Conservation (phyloP, 2,888 invertebrate species). For the Altica lythri region DNA sequence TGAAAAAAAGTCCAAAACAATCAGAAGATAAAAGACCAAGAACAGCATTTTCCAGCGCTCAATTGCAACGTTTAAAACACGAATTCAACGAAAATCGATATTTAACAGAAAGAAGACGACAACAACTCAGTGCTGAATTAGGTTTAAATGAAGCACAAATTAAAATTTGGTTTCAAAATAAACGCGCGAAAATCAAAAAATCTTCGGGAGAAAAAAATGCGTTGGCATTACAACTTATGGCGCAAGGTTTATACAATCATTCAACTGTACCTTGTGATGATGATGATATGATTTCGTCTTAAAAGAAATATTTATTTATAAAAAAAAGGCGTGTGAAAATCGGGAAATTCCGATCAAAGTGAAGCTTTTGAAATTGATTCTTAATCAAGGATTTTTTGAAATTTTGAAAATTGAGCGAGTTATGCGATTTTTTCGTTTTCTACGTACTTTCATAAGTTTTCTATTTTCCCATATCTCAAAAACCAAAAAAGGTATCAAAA, state of each 20-base stretch:
- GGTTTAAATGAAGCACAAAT: conserved; percentile 96
- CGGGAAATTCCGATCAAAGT: too few species aligned
- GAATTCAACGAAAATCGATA: conserved; percentile 94
- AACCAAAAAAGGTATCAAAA: too few species aligned
- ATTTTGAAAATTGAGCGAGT: too few species aligned
- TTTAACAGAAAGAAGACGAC: conserved; percentile 88
- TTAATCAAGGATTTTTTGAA: too few species aligned
- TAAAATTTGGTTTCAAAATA: conserved; percentile 98
- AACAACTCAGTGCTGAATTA: conserved; percentile 87
- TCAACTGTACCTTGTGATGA: conserved; percentile 68
- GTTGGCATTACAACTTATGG: conserved; percentile 88
- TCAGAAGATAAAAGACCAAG: conserved; percentile 88
- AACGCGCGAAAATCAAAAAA: conserved; percentile 95
- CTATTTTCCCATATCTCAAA: too few species aligned
- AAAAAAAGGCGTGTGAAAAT: too few species aligned
- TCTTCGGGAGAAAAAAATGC: conserved; percentile 83
- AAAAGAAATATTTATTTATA: too few species aligned
- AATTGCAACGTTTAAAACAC: conserved; percentile 86
- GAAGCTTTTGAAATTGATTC: too few species aligned
- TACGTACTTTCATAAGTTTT: too few species aligned
- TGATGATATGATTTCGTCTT: conserved; percentile 51
- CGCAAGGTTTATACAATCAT: conserved; percentile 93
- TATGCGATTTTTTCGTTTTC: too few species aligned
- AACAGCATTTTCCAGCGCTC: conserved; percentile 95
- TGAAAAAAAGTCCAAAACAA: conserved; percentile 58